These are phyloP conservation scores for Chaetodon trifascialis DNA, from an alignment of 2,113 vertebrate genomes.

Conservation along the genomic window DNA sequence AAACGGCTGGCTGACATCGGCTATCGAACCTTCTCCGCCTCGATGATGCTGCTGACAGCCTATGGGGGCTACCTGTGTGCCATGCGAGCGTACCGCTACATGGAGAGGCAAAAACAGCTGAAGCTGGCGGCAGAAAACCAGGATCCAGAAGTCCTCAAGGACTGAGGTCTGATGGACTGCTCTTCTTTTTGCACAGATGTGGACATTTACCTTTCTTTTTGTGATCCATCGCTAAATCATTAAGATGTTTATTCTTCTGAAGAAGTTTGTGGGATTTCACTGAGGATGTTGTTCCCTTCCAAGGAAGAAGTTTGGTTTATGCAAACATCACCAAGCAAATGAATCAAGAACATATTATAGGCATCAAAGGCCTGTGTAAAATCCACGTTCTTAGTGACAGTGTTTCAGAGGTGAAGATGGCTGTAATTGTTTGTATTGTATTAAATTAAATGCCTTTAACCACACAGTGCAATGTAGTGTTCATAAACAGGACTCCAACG, in stretches of 20 bases:
- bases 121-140: slow-evolving; percentile 82
- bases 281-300: background rate
- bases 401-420: slow-evolving; percentile 1
- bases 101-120: slow-evolving; percentile 77
- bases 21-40: slow-evolving; percentile 90
- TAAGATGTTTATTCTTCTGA: slow-evolving; percentile 17
- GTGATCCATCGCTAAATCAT: background rate
- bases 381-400: background rate
- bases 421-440: slow-evolving; percentile 51
- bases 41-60: slow-evolving; percentile 92
- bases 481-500: slow-evolving; percentile 12
- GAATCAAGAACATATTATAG: slow-evolving; percentile 15
- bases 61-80: slow-evolving; percentile 92
- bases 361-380: background rate
- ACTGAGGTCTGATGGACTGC: slow-evolving; percentile 50
- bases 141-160: slow-evolving; percentile 75
- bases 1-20: slow-evolving; percentile 92
- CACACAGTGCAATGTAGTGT: background rate
- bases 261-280: slow-evolving; percentile 5
- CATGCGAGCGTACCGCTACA: slow-evolving; percentile 81
- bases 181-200: slow-evolving; percentile 30
- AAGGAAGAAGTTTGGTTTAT: slow-evolving; percentile 20
- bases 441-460: slow-evolving; percentile 66
- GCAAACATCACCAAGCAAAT: slow-evolving; percentile 27
- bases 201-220: slow-evolving; percentile 41